phyloP scores from a whole-genome alignment of 2,797 vertebrate species.

The Petrocephalus sullivani region DNA sequence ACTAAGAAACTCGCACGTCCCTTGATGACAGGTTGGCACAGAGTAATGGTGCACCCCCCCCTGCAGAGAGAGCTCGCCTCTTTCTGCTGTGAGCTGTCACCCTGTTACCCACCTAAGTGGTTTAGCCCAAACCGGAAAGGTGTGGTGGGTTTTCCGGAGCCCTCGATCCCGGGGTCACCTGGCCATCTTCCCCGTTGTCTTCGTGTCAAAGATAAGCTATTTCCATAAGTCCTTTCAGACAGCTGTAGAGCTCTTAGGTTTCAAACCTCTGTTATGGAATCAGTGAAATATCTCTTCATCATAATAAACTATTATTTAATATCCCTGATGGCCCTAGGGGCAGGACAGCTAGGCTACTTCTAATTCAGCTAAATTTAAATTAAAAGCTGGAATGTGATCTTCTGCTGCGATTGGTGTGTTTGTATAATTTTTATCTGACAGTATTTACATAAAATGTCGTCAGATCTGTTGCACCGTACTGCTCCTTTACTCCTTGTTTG shows the following conservation, averaged over 20 bases:
- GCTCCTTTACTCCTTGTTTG: too few relatives aligned
- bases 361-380: not conserved
- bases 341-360: not conserved
- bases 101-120: constrained; percentile 26
- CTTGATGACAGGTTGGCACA: not conserved
- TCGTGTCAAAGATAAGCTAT: not conserved
- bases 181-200: not conserved
- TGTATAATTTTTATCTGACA: too few relatives aligned
- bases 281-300: not conserved
- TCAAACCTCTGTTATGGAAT: not conserved
- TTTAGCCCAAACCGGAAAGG: constrained; percentile 26
- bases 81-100: constrained; percentile 29
- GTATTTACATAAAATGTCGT: too few relatives aligned
- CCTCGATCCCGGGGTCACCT: not conserved
- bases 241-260: not conserved
- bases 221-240: not conserved
- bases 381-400: too few relatives aligned
- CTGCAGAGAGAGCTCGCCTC: constrained; percentile 13
- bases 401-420: too few relatives aligned
- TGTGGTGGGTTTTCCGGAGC: not conserved
- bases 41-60: not conserved
- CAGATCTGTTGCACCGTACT: too few relatives aligned
- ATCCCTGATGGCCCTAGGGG: not conserved
- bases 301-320: not conserved
- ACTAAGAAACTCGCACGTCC: not conserved